Conservation (phyloP, 2,113 vertebrate species). For the Lampris incognitus region DNA sequence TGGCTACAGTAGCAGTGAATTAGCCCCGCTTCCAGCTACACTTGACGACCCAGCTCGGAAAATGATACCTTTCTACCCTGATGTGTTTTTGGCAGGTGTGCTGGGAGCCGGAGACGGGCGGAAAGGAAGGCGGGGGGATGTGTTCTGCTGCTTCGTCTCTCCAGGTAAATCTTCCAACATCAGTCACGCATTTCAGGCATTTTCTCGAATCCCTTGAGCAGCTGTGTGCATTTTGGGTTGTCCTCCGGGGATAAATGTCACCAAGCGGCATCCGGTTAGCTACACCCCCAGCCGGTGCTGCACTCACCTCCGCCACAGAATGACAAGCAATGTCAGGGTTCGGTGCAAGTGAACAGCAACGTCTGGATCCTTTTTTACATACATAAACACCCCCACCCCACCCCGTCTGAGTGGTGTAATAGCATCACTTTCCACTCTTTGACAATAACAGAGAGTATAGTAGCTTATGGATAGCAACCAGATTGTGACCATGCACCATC, state of each 20-base stretch:
- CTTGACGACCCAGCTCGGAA: constrained; percentile 12
- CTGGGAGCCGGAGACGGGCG: constrained; percentile 1
- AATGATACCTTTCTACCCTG: constrained; percentile 10
- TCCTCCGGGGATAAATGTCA: constrained; percentile 53
- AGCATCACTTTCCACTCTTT: constrained; percentile 17
- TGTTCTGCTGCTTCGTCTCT: constrained; percentile 23
- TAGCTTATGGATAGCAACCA: no score
- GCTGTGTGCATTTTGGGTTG: constrained; percentile 42
- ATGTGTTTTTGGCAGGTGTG: constrained; percentile 36
- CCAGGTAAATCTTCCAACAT: constrained; percentile 56
- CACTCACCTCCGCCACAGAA: constrained; percentile 40
- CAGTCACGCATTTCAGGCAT: constrained; percentile 24
- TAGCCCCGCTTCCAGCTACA: constrained; percentile 32
- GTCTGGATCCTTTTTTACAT: neutral
- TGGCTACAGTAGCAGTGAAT: constrained; percentile 49
- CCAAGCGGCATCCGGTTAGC: constrained; percentile 46
- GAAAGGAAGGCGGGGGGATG: constrained; percentile 2
- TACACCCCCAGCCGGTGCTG: constrained; percentile 26
- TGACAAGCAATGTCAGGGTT: constrained; percentile 33
- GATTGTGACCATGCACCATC: no score
- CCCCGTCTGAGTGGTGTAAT: constrained; percentile 29
- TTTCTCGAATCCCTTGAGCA: constrained; percentile 58
- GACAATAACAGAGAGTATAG: neutral
- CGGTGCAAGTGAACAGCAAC: constrained; percentile 10
- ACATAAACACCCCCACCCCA: neutral